phyloP scores from a whole-genome alignment of 2,113 vertebrate species.

The Lanius ludovicianus region DNA sequence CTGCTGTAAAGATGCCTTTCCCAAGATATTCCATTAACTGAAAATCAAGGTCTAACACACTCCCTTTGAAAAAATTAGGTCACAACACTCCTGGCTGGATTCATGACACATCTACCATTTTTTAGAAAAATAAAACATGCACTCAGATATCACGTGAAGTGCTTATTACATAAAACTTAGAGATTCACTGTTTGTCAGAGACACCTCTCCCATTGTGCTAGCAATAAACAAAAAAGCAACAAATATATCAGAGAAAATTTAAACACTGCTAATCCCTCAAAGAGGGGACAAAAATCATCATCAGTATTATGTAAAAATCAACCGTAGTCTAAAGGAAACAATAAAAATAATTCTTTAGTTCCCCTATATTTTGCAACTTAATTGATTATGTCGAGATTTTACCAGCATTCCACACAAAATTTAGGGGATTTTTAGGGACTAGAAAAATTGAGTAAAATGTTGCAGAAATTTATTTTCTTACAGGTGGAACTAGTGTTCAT shows the following conservation, averaged over 20 bases:
- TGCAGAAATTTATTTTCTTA: not conserved
- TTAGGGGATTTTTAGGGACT: rapidly evolving
- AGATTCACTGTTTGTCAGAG: not conserved
- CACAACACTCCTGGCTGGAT: not conserved
- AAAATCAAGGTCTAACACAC: not conserved
- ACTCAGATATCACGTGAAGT: not conserved
- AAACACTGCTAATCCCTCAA: not conserved
- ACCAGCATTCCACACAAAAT: rapidly evolving
- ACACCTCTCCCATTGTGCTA: not conserved
- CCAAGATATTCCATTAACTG: not conserved
- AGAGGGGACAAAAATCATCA: not conserved
- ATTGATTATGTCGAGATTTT: not conserved
- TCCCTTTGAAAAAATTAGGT: not conserved
- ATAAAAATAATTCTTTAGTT: not conserved
- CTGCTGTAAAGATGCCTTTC: not conserved
- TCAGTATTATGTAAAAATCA: not conserved
- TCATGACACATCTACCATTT: not conserved
- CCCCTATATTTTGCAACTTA: not conserved
- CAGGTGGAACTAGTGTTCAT: not conserved
- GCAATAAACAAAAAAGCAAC: not conserved
- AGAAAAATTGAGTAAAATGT: not conserved
- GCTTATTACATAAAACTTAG: not conserved
- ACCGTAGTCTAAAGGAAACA: not conserved
- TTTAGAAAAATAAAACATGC: not conserved
- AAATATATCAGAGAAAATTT: not conserved